phyloP scores from a whole-genome alignment of 2,113 vertebrate species.

The Nansenia antarctica region DNA sequence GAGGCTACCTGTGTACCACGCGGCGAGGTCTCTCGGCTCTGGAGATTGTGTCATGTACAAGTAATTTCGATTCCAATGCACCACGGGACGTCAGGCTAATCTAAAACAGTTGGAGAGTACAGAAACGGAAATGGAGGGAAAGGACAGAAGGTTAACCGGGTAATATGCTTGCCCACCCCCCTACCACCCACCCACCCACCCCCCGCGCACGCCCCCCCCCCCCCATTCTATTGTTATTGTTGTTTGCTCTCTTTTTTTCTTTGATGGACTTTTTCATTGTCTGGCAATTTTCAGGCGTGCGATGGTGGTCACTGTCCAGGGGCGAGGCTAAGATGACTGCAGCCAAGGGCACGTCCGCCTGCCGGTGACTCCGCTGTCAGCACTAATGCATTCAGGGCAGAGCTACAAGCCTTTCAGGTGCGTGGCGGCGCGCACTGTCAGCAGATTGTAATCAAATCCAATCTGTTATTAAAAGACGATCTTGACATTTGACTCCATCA shows the following conservation, averaged over 20 bases:
- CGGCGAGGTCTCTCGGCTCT: constrained; percentile 15
- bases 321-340: constrained; percentile 49
- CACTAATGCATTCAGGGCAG: constrained; percentile 78
- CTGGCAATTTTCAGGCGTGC: constrained; percentile 29
- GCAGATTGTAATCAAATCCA: constrained; percentile 81
- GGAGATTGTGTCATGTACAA: constrained; percentile 53
- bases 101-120: constrained; percentile 64
- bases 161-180: constrained; percentile 55
- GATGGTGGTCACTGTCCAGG: constrained; percentile 39
- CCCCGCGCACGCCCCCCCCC: neutral
- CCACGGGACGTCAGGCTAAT: constrained; percentile 59
- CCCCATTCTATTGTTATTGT: neutral
- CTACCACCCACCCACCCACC: neutral
- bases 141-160: constrained; percentile 73
- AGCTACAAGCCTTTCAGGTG: constrained; percentile 72
- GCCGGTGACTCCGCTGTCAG: constrained; percentile 67
- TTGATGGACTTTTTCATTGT: constrained; percentile 43
- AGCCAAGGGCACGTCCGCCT: constrained; percentile 72
- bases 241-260: constrained; percentile 55
- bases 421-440: constrained; percentile 65
- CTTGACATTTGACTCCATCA: constrained; percentile 78
- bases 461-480: constrained; percentile 79
- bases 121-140: constrained; percentile 47
- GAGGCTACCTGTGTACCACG: neutral
- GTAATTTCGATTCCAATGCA: constrained; percentile 66